phyloP scores from a whole-genome alignment of 2,797 vertebrate genomes.

The Typhlichthys subterraneus region DNA sequence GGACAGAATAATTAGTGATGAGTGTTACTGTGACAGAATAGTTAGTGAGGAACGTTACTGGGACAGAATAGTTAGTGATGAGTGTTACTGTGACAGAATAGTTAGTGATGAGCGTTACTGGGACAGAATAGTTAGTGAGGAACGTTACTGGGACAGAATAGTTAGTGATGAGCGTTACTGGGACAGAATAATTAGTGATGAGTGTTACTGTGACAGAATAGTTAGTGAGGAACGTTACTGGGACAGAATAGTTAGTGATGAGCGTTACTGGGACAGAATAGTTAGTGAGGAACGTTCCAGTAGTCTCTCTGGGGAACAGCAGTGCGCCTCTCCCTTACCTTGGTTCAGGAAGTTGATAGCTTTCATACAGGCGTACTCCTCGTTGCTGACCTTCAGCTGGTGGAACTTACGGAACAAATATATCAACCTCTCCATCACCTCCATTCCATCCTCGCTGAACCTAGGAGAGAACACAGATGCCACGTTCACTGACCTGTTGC shows the following conservation, averaged over 20 bases:
- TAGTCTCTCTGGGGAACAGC: too few relatives aligned
- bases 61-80: too few relatives aligned
- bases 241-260: neutral
- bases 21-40: neutral
- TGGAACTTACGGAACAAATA: constrained; percentile 97
- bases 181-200: neutral
- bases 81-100: neutral
- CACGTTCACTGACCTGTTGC: neutral
- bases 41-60: too few relatives aligned
- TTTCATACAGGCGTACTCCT: constrained; percentile 99
- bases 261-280: neutral
- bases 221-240: too few relatives aligned
- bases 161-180: too few relatives aligned
- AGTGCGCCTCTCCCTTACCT: constrained; percentile 76
- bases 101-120: neutral
- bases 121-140: too few relatives aligned
- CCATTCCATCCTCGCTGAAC: constrained; percentile 98
- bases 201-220: too few relatives aligned
- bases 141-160: too few relatives aligned
- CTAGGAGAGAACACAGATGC: constrained; percentile 61
- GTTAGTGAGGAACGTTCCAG: too few relatives aligned
- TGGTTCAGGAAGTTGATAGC: constrained; percentile 99
- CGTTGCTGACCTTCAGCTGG: constrained; percentile 96
- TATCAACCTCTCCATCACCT: constrained; percentile 96
- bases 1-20: neutral